Conservation (phyloP, 2,113 vertebrate species). For the Equus przewalskii region DNA sequence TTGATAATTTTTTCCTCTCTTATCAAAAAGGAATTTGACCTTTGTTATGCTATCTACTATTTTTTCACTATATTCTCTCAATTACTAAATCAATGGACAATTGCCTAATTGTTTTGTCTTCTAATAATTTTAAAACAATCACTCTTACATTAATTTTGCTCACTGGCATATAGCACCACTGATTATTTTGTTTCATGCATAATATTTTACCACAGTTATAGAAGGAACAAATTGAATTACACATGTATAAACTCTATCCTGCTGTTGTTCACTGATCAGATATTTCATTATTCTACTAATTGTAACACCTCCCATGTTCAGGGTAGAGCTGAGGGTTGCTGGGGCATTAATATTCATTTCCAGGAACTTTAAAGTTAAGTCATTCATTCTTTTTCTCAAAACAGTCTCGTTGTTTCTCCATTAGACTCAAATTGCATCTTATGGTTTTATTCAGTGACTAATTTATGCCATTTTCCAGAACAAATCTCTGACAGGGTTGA, state of each 20-base stretch:
- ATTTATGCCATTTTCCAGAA: conserved; percentile 45
- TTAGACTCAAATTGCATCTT: neutral
- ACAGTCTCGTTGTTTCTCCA: conserved; percentile 11
- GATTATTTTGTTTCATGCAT: neutral
- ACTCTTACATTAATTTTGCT: neutral
- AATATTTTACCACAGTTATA: neutral
- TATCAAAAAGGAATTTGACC: neutral
- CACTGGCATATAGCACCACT: neutral
- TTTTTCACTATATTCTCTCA: neutral
- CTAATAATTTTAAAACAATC: neutral
- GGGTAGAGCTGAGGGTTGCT: neutral
- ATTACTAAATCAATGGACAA: neutral
- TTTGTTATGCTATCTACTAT: conserved; percentile 4
- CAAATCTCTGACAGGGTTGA: neutral
- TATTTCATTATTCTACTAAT: conserved; percentile 13
- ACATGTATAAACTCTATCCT: neutral
- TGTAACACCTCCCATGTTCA: neutral
- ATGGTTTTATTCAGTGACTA: conserved; percentile 18
- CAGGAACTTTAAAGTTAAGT: neutral
- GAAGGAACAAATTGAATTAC: neutral
- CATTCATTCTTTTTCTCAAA: neutral
- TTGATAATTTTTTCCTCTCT: neutral
- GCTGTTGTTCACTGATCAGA: neutral
- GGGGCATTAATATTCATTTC: neutral
- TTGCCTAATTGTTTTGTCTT: neutral